Base-by-base conservation (phyloP, 2,888 invertebrate species). In the Cosmia trapezina region DNA sequence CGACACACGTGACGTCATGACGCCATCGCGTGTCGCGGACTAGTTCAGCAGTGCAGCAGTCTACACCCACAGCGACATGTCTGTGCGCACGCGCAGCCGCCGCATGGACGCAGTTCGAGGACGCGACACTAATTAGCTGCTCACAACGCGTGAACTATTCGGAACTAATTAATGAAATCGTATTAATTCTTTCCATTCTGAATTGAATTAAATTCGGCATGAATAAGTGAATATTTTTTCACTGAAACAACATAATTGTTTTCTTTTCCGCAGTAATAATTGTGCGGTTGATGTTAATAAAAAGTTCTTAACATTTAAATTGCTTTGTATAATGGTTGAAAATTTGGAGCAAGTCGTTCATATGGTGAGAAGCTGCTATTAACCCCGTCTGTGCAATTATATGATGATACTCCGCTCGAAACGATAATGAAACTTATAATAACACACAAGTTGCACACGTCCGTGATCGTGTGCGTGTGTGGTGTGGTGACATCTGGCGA, bases 111-210 rank as follows among this genome's bases (percentile, higher is more conserved):
- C 66, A 19, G 57, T 11, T 60, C 62, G 62, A 71, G 79, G 73
- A 51, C 69, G 43, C 70, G 43, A 11, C 67, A 62, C 62, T 49
- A 69, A 60, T 51, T 28, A 66, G 17, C n/a, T 60, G 60, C 61
- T 53, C 63, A 63, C 70, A 45, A 22, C 14, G 71, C 83, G 77
- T 60, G 33, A 63, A 78, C 51, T 33, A 70, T 78, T 81, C 70
- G 70, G 83, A 76, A 77, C 74, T 80, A 77, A 83, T 77, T 80
- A 83, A 73, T 53, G 61, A 59, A 78, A 78, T 67, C 49, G 63
- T 56, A 73, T 79, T 81, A 63, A 82, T 83, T 77, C 45, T 80
- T 83, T 84, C 67, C 83, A 78, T 77, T 77, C 77, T 80, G 77
- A 73, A 77, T 83, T 84, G 84, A 84, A 84, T 68, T 57, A 60